phyloP scores from a whole-genome alignment of 1,140 invertebrate species.

The Asbolus verrucosus region DNA sequence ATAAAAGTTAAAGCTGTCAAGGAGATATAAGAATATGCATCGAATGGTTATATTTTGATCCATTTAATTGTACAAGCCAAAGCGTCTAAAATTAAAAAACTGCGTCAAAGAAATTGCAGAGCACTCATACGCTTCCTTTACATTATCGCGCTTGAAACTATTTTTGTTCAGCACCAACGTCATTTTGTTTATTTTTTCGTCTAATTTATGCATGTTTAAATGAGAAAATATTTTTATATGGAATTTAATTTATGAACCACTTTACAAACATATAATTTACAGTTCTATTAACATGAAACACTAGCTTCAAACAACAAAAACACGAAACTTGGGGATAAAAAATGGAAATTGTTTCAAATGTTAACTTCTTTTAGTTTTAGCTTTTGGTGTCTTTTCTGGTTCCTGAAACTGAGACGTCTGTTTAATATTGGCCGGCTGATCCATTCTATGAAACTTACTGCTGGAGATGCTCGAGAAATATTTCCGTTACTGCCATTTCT shows the following conservation, averaged over 20 bases:
- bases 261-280: slow-evolving; percentile 43
- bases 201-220: too few species aligned
- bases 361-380: slow-evolving; percentile 38
- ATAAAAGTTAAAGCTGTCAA: too few species aligned
- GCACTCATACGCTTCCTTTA: too few species aligned
- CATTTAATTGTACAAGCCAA: too few species aligned
- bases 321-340: slow-evolving; percentile 43
- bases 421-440: slow-evolving; percentile 2
- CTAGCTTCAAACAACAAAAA: slow-evolving; percentile 36
- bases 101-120: too few species aligned
- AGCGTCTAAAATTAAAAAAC: too few species aligned
- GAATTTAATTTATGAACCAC: slow-evolving; percentile 26
- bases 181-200: too few species aligned
- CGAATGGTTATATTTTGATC: too few species aligned
- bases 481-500: slow-evolving; percentile 57
- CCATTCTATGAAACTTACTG: slow-evolving; percentile 22
- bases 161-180: too few species aligned
- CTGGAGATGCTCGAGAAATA: slow-evolving; percentile 33
- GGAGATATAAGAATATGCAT: too few species aligned
- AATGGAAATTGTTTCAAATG: slow-evolving; percentile 44
- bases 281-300: slow-evolving; percentile 36
- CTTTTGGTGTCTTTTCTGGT: slow-evolving; percentile 39
- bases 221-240: slow-evolving; percentile 12
- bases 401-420: slow-evolving; percentile 41
- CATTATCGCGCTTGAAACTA: too few species aligned